Base-by-base conservation (phyloP, 1,140 invertebrate genomes). In the Thaumatotibia leucotreta region DNA sequence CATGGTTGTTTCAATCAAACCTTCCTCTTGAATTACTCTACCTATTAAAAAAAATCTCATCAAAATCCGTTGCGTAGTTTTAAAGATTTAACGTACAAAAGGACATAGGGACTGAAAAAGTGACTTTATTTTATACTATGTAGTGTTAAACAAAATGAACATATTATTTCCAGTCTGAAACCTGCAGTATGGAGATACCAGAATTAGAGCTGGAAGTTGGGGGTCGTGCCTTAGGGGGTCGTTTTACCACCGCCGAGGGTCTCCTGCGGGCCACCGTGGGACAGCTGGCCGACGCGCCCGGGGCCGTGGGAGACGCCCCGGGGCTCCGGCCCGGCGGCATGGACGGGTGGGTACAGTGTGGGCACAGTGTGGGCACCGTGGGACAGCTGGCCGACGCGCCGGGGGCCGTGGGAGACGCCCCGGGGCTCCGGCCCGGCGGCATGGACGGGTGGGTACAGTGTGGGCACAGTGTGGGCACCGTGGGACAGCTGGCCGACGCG, bases 161-260 rank as follows among this genome's bases (percentile, higher is more conserved):
- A 0, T 8, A 9, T 20, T 9, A 20, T 31, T 6, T 62, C 1
- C 77, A 96, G 93, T 99, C 98, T 2, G 98, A 99, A 79, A 99
- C 97, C 0, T 99, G 98, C 86, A 92, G 92, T 17, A 88, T 99
- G 72, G 82, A 91, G 24, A 97, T 99, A 72, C 98, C 98, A 0
- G 97, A 99, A 86, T 80, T 99, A 33, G 97, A 99, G 1, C 91
- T 99, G 62, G 95, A 97, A 80, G 95, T 97, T 17, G 97, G 97
- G 0, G 93, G 96, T 0, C 93, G 94, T 29, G 95, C 97, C 11
- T 88, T 99, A n/a, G 96, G 97, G 10, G 98, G 98, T 2, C 94
- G 97, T 35, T 99, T 99, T 87, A 98, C 97, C 2, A 99, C 99
- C 0, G 92, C 99, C 0, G 99, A 99, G 92, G 99, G 96, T 0